phyloP scores from a whole-genome alignment of 2,797 vertebrate species.

The Falco columbarius region DNA sequence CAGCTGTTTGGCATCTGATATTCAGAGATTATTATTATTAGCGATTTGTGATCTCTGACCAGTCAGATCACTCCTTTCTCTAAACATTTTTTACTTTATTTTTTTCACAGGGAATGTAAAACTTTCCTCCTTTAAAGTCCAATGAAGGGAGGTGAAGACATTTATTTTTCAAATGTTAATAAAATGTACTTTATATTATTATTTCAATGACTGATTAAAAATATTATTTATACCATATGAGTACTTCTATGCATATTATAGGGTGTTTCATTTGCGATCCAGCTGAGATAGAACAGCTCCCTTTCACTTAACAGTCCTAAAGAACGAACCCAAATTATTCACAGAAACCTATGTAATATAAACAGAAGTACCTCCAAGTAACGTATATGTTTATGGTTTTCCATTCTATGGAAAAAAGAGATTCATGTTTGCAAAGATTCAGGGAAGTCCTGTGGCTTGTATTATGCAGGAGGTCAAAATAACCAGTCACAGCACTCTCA shows the following conservation, averaged over 20 bases:
- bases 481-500: background rate
- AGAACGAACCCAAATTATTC: constrained; percentile 21
- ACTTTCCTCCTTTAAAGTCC: constrained; percentile 53
- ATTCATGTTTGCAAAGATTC: constrained; percentile 13
- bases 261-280: constrained; percentile 71
- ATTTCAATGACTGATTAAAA: constrained; percentile 68
- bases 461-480: background rate
- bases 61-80: constrained; percentile 39
- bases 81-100: constrained; percentile 58
- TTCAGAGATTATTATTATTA: constrained; percentile 65
- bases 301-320: constrained; percentile 24
- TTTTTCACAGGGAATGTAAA: constrained; percentile 54
- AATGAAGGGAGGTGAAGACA: constrained; percentile 51
- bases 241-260: constrained; percentile 49
- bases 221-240: constrained; percentile 33
- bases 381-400: background rate
- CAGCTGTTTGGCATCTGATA: constrained; percentile 71
- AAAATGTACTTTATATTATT: constrained; percentile 64
- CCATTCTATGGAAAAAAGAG: background rate
- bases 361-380: constrained; percentile 37
- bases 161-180: constrained; percentile 65
- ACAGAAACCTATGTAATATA: constrained; percentile 37
- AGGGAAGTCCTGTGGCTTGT: background rate
- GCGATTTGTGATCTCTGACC: constrained; percentile 55
- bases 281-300: constrained; percentile 52